Base-by-base conservation (phyloP, 2,797 vertebrate species). In the Brachyalestes nurse region DNA sequence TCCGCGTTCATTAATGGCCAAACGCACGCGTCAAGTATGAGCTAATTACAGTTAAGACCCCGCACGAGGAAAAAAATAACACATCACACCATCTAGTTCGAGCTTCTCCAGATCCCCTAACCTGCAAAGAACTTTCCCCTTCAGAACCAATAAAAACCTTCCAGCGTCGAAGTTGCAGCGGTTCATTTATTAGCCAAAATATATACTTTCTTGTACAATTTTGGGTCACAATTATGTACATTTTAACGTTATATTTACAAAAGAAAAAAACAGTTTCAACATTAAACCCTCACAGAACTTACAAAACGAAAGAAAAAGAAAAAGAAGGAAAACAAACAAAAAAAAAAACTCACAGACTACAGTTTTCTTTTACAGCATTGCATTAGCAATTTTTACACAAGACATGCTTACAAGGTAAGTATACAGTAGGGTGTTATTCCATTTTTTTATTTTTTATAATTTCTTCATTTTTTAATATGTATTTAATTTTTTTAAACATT, bases 111-210 rank as follows among this genome's bases (percentile, higher is more conserved):
- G 80, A 83, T 47, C 83, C 77, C 70, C 84, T 72, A 80, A 85
- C 64, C 85, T 82, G 75, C 61, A 71, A 42, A 82, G 73, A 82
- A 81, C 75, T 69, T 82, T 80, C 25, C 57, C 64, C 13, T 25
- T 25, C n/a, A 60, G 1, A 10, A 57, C 25, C 25, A 60, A 42
- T 45, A 6, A 61, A n/a, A 7, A 17, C 6, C 2, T 12, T 82
- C 77, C 90, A 6, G 5, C 4, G 45, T 73, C 94, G 93, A 97
- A 97, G 96, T 97, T 97, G 96, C 95, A 97, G 96, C 95, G 96
- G 94, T 96, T 98, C 96, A 96, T 99, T 99, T 98, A 99, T 99
- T 99, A 98, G 97, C 96, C 97, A 99, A 99, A 98, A 99, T 98
- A 99, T 96, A 99, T 96, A 97, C 95, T 98, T 98, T 98, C 96